These are phyloP conservation scores for Xyrichtys novacula DNA, from an alignment of 2,797 vertebrate species.

Conservation along the genomic window DNA sequence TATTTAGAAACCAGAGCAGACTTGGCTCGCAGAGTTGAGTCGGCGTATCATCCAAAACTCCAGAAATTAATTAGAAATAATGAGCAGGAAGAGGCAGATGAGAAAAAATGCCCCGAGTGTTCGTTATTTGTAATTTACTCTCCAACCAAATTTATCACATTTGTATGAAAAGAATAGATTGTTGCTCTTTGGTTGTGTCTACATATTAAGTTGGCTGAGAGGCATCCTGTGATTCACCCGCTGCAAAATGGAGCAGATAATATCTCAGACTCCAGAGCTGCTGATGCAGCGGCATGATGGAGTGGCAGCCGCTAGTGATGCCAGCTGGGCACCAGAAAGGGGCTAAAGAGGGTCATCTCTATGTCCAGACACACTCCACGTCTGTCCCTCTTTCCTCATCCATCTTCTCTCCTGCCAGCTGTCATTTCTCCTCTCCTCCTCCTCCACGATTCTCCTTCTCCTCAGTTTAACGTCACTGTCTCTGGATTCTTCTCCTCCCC, in stretches of 20 bases:
- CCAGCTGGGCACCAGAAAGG: slow-evolving; percentile 33
- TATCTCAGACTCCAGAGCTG: slow-evolving; percentile 31
- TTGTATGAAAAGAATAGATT: slow-evolving; percentile 13
- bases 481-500: background rate
- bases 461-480: slow-evolving; percentile 37
- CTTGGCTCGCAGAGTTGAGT: background rate
- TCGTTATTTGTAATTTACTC: background rate
- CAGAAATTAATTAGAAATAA: slow-evolving; percentile 15
- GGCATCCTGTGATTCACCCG: slow-evolving; percentile 38
- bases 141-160: background rate
- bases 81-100: background rate
- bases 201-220: slow-evolving; percentile 14
- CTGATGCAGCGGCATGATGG: slow-evolving; percentile 46
- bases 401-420: slow-evolving; percentile 38
- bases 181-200: slow-evolving; percentile 10
- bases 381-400: slow-evolving; percentile 11
- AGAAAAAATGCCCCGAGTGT: background rate
- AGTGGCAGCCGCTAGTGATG: slow-evolving; percentile 33
- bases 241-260: slow-evolving; percentile 55
- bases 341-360: slow-evolving; percentile 31
- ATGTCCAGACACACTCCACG: slow-evolving; percentile 6
- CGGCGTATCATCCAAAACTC: slow-evolving; percentile 6
- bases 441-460: slow-evolving; percentile 13
- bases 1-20: slow-evolving; percentile 27
- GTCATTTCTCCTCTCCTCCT: slow-evolving; percentile 26